Base-by-base conservation (phyloP, 2,888 invertebrate genomes). In the Clistopyga incitator region DNA sequence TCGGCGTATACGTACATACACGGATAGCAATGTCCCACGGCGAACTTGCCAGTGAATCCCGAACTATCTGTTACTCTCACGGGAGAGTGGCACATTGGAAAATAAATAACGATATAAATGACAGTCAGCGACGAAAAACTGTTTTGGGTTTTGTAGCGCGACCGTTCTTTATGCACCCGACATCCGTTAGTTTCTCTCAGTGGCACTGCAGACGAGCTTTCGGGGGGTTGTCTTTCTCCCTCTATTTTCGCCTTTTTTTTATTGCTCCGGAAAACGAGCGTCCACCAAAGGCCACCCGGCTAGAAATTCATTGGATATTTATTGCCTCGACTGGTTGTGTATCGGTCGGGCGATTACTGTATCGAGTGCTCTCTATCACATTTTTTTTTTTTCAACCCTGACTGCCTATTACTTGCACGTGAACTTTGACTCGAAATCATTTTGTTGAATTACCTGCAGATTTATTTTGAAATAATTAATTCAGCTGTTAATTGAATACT, bases 251-350 rank as follows among this genome's bases (percentile, higher is more conserved):
- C 18, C 84, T 81, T 86, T 80, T 45, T 47, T 59, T 80, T 78
- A 64, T 84, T 81, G 81, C 75, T 81, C 84, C 79, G 86, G 86
- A 88, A 89, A 90, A 90, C 87, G 89, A 88, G 86, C 83, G 80
- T 86, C 84, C 77, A 18, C 59, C 87, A 86, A 47, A n/a, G 86
- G 79, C 90, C 89, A 91, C 90, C 91, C 90, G 89, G 90, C 89
- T 90, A 90, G 91, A 91, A 93, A 92, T 90, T 91, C 90, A 93
- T 93, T 92, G 90, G 92, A 92, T 93, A 92, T 93, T 93, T 93
- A 93, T 92, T 92, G 88, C 91, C 79, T 25, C 61, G 64, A 85
- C 89, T 88, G 91, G 90, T 90, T 88, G 86, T 88, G 90, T 90
- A 88, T 88, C 86, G 87, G 88, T 85, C 83, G 85, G 84, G 87